Percentiles rank a stretch among this genome's conserved stretches.
Evolutionary conservation across 2,888 invertebrate species (phyloP).

Genomic region (Dynastes tityus): DNA sequence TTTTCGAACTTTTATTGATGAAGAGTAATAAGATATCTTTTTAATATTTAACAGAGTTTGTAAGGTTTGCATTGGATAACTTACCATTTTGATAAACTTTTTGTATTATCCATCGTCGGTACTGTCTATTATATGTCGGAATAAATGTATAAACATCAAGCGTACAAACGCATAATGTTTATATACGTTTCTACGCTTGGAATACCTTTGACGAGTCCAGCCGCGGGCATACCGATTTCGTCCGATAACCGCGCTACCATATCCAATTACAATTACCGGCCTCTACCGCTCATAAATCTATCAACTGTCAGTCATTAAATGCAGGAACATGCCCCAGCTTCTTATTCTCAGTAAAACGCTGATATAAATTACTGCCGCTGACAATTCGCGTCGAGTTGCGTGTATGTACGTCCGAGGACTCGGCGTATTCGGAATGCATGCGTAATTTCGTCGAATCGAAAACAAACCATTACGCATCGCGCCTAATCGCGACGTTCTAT

Average conservation of each 20-base stretch:
- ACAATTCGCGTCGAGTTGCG: conserved; percentile 43
- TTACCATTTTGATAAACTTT: too few relatives aligned
- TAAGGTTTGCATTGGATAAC: too few relatives aligned
- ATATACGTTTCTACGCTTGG: not conserved
- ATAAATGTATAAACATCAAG: not conserved
- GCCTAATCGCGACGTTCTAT: not conserved
- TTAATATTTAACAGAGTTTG: too few relatives aligned
- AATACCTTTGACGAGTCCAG: conserved; percentile 2
- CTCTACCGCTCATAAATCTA: conserved; percentile 59
- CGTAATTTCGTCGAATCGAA: conserved; percentile 27
- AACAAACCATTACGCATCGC: conserved; percentile 19
- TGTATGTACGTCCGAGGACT: conserved; percentile 16
- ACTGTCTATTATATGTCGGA: not conserved
- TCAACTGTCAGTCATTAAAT: conserved; percentile 60
- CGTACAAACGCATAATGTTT: not conserved
- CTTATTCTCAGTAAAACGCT: conserved; percentile 51
- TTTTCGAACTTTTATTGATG: too few relatives aligned
- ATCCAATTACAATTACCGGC: conserved; percentile 62
- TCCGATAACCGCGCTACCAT: conserved; percentile 58
- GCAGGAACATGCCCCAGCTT: conserved; percentile 52
- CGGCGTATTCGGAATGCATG: conserved; percentile 30
- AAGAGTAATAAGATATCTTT: too few relatives aligned
- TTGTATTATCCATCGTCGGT: not conserved
- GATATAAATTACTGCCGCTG: conserved; percentile 49
- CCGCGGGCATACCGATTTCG: conserved; percentile 37